Conservation (phyloP, 2,888 invertebrate genomes). For the Sesamia inferens region DNA sequence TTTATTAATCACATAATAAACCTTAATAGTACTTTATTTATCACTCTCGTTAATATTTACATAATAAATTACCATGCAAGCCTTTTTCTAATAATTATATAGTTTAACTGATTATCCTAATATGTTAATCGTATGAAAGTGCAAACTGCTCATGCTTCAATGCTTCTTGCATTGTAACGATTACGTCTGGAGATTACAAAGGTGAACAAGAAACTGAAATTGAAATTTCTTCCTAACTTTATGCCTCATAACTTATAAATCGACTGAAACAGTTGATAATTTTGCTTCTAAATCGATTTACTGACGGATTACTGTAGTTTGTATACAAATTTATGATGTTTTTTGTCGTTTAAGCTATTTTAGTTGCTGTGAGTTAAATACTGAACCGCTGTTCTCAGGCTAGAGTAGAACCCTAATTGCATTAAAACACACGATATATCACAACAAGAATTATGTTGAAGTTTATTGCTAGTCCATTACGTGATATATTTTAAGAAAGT, state of each 20-base stretch:
- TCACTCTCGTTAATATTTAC: background rate
- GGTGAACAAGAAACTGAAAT: conserved; percentile 33
- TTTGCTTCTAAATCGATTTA: conserved; percentile 6
- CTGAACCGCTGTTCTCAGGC: background rate
- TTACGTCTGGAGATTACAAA: conserved; percentile 36
- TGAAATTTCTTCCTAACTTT: conserved; percentile 21
- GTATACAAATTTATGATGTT: background rate
- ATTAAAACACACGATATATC: too few species aligned
- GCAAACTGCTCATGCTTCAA: conserved; percentile 39
- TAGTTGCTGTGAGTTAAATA: background rate
- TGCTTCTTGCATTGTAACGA: conserved; percentile 22
- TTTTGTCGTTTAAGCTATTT: background rate
- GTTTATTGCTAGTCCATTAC: background rate
- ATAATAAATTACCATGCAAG: background rate
- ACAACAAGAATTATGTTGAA: background rate
- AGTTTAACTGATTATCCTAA: background rate
- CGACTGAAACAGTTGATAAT: conserved; percentile 6
- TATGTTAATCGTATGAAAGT: conserved; percentile 24
- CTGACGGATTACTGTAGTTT: background rate
- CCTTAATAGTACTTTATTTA: background rate
- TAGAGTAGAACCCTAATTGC: background rate
- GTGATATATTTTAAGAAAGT: background rate
- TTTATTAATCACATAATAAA: background rate
- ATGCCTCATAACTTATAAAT: conserved; percentile 11
- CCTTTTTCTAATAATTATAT: conserved; percentile 39